Conservation (phyloP, 2,888 invertebrate species). For the Ormyrus labotus region DNA sequence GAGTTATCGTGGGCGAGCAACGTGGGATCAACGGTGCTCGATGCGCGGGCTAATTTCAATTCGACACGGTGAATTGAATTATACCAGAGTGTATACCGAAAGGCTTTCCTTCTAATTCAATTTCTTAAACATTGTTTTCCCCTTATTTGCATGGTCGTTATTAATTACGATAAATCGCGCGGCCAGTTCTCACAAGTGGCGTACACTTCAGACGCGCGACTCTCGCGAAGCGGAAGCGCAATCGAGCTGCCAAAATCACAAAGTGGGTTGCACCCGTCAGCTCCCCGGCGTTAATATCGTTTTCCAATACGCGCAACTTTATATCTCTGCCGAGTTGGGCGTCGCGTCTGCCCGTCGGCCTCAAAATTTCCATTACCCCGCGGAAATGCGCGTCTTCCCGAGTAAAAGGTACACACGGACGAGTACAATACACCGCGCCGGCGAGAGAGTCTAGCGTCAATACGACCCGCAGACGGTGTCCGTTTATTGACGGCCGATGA, state of each 20-base stretch:
- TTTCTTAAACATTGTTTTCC: conserved; percentile 3
- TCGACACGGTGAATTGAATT: conserved; percentile 31
- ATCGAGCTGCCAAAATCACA: conserved; percentile 19
- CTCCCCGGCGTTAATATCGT: not conserved
- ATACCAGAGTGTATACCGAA: not conserved
- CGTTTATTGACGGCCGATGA: too few species aligned
- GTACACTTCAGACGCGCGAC: too few species aligned
- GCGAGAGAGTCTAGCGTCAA: too few species aligned
- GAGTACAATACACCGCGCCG: too few species aligned
- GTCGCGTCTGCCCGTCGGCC: not conserved
- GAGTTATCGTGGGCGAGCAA: conserved; percentile 8
- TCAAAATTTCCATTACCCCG: not conserved
- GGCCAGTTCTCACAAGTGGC: too few species aligned
- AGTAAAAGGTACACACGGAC: not conserved
- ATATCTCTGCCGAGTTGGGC: not conserved
- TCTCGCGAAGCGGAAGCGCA: not conserved
- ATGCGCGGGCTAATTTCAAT: conserved; percentile 32
- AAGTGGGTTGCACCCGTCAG: not conserved
- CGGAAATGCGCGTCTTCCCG: conserved; percentile 6
- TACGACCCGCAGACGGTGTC: too few species aligned
- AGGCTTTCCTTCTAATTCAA: conserved; percentile 28
- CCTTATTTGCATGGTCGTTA: not conserved
- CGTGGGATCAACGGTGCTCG: conserved; percentile 30
- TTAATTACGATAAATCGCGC: too few species aligned
- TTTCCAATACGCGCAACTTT: conserved; percentile 24